These are phyloP conservation scores for Benthosema pterotum DNA, from an alignment of 2,797 vertebrate genomes.

Conservation along the genomic window DNA sequence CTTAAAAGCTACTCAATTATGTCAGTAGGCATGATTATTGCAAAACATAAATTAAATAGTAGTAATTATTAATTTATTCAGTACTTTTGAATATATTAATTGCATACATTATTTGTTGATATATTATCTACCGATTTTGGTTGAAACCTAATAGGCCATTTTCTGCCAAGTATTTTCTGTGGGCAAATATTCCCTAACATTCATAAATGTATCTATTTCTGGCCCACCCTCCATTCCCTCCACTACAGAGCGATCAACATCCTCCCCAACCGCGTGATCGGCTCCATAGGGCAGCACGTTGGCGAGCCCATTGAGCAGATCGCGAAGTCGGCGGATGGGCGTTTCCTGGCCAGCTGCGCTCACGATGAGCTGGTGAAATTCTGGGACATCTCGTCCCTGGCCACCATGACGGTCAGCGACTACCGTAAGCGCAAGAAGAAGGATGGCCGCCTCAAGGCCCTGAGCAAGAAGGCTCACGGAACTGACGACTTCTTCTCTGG, in stretches of 20 bases:
- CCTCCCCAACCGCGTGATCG: constrained; percentile 91
- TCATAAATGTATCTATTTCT: background rate
- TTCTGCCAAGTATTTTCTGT: too few relatives aligned
- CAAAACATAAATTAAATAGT: too few relatives aligned
- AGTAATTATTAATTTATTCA: too few relatives aligned
- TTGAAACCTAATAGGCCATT: too few relatives aligned
- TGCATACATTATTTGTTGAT: too few relatives aligned
- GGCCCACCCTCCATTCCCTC: background rate
- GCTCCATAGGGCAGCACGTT: constrained; percentile 90
- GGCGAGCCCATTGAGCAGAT: constrained; percentile 91
- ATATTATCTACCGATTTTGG: too few relatives aligned
- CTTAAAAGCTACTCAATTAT: too few relatives aligned
- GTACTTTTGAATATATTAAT: too few relatives aligned
- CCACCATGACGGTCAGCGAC: constrained; percentile 78
- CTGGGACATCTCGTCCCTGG: constrained; percentile 87
- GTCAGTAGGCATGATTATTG: too few relatives aligned
- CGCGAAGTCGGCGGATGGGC: constrained; percentile 76
- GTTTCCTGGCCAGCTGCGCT: constrained; percentile 87
- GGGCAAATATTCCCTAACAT: too few relatives aligned
- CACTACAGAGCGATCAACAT: constrained; percentile 86
- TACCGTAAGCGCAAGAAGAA: constrained; percentile 91
- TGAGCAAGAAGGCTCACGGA: constrained; percentile 89
- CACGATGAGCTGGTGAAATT: constrained; percentile 96
- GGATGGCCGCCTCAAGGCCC: constrained; percentile 80
- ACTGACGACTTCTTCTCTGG: constrained; percentile 89